Evolutionary conservation across 2,888 invertebrate species (phyloP), one percentile per base, ranked within the genome.

Genomic region (Acanthosoma haemorrhoidale): DNA sequence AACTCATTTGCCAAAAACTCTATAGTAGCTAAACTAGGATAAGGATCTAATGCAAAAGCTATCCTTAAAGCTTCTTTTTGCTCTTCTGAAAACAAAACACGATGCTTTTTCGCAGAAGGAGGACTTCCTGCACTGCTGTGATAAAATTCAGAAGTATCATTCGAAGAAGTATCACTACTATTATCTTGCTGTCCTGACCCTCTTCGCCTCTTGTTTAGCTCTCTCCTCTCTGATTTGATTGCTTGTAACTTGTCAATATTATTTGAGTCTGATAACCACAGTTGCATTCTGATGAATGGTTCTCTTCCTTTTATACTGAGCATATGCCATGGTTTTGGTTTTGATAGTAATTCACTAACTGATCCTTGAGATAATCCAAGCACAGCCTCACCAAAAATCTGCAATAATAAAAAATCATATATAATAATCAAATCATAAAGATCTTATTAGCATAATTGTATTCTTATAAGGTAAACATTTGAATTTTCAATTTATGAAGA

Each of bases 251-350:
- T 87, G 79, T 97, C 96, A 69, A 97, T 89, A 80, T 96, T 97
- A 80, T 94, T 92, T 9, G 95, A 90, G 79, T 98, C 97, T 76
- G 93, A 92, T 34, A 97, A 84, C 98, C 98, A 98, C 73, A 96
- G 81, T 79, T 97, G 96, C 96, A 96, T 96, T 66, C 95, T 84
- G 75, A 96, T 94, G 81, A 96, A 96, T 0, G 96, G 95, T 79
- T 98, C 98, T 32, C 97, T 85, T 0, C 98, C 98, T 80, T 97
- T 97, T 79, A 96, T 95, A 79, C 96, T 96, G 68, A 98, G 85
- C 96, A 97, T 96, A 79, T 96, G 96, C 97, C 98, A 98, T 0
- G 97, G 97, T 78, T 98, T 98, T 4, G 98, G 98, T 80, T 97
- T 97, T 72, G 96, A 96, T 6, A 99, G 84, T 73, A 99, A 83